phyloP scores from a whole-genome alignment of 2,888 invertebrate genomes.

The Yponomeuta evonymella region DNA sequence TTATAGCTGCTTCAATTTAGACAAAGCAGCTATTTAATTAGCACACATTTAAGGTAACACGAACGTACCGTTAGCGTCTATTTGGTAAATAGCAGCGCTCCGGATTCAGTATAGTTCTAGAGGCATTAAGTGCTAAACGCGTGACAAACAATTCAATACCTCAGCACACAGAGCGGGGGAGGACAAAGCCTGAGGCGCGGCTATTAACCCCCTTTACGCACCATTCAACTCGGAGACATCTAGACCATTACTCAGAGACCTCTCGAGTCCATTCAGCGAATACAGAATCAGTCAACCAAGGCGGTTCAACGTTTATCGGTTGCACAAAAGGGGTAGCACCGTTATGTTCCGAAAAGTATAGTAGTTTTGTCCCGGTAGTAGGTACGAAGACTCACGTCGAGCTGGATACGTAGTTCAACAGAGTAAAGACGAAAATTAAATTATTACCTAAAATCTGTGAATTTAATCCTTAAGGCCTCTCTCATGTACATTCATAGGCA shows the following conservation, averaged over 20 bases:
- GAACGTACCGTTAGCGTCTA: neutral
- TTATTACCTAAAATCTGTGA: no score
- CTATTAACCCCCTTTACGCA: constrained; percentile 25
- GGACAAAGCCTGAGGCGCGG: constrained; percentile 13
- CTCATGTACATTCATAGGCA: no score
- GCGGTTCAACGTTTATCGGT: constrained; percentile 7
- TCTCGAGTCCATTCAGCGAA: constrained; percentile 13
- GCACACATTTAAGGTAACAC: neutral
- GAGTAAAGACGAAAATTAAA: neutral
- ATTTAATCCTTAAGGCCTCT: no score
- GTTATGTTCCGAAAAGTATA: constrained; percentile 37
- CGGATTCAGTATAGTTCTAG: neutral
- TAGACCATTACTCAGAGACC: constrained; percentile 22
- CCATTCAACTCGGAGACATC: constrained; percentile 17
- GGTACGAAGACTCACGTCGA: neutral
- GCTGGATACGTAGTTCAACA: neutral
- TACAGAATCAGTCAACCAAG: neutral
- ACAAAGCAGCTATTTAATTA: neutral
- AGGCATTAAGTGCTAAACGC: constrained; percentile 11
- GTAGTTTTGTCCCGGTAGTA: constrained; percentile 22
- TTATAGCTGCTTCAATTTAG: neutral
- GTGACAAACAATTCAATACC: constrained; percentile 7
- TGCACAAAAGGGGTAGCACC: constrained; percentile 17
- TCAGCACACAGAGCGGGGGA: constrained; percentile 7
- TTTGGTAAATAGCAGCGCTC: neutral